Conservation (phyloP, 2,888 invertebrate genomes). For the Hemicrepidius hirtus region DNA sequence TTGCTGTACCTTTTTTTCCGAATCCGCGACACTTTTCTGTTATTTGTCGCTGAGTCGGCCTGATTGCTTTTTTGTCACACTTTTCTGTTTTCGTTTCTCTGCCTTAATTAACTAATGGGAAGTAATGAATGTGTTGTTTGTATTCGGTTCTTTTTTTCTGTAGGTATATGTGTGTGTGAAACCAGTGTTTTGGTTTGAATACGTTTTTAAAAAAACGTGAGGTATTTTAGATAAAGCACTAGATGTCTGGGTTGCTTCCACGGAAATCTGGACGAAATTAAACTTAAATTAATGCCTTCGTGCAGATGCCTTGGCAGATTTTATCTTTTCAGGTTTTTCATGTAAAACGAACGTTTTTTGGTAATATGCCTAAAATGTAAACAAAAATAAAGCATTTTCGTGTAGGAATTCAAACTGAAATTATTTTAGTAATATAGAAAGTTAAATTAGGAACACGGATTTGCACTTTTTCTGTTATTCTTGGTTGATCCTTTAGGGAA, state of each 20-base stretch:
- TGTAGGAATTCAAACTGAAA: slow-evolving; percentile 37
- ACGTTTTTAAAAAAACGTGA: slow-evolving; percentile 24
- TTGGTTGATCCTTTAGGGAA: slow-evolving; percentile 26
- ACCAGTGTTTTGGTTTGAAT: too few species aligned
- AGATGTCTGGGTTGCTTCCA: slow-evolving; percentile 40
- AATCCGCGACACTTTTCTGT: slow-evolving; percentile 25
- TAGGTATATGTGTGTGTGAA: too few species aligned
- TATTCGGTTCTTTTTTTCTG: slow-evolving; percentile 36
- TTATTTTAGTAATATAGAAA: slow-evolving; percentile 40
- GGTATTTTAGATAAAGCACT: slow-evolving; percentile 41
- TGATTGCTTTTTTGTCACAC: slow-evolving; percentile 47
- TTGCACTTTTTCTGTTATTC: slow-evolving; percentile 40
- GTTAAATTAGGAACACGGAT: slow-evolving; percentile 45
- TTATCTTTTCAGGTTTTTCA: slow-evolving; percentile 27
- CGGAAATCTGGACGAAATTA: slow-evolving; percentile 37
- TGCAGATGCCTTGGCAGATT: slow-evolving; percentile 35
- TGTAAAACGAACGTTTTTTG: slow-evolving; percentile 28
- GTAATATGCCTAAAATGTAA: slow-evolving; percentile 35
- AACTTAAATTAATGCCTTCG: slow-evolving; percentile 31
- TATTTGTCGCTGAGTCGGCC: slow-evolving; percentile 36
- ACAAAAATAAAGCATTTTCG: slow-evolving; percentile 48
- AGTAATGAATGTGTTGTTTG: slow-evolving; percentile 50
- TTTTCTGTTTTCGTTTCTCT: slow-evolving; percentile 42
- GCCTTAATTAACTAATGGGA: slow-evolving; percentile 47
- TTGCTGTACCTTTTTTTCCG: slow-evolving; percentile 11